phyloP scores from a whole-genome alignment of 2,113 vertebrate species.

The Anguilla japonica region DNA sequence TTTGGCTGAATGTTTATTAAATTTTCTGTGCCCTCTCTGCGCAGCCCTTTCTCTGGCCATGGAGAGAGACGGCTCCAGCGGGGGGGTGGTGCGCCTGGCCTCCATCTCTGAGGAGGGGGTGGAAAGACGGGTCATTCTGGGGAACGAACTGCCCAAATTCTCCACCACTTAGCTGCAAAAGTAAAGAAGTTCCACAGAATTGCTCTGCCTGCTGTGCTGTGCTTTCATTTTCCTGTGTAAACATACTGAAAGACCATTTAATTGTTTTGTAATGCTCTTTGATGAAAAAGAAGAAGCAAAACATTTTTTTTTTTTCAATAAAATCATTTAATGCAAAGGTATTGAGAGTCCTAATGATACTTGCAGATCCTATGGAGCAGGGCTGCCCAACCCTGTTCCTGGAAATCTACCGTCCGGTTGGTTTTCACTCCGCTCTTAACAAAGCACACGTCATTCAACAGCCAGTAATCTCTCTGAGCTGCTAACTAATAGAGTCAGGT shows the following conservation, averaged over 20 bases:
- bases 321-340: not conserved
- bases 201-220: not conserved
- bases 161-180: constrained; percentile 52
- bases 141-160: constrained; percentile 78
- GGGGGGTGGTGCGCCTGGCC: constrained; percentile 81
- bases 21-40: not conserved
- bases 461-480: too few species aligned
- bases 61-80: constrained; percentile 87
- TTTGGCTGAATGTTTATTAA: too few species aligned
- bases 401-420: too few species aligned
- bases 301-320: not conserved
- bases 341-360: not conserved
- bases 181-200: not conserved
- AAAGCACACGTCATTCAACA: too few species aligned
- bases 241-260: not conserved
- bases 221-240: not conserved
- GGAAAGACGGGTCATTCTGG: constrained; percentile 79
- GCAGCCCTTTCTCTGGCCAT: constrained; percentile 84
- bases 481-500: too few species aligned
- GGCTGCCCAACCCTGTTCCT: too few species aligned
- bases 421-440: too few species aligned
- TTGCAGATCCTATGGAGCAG: too few species aligned
- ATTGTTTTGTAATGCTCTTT: constrained; percentile 6
- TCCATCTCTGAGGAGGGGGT: constrained; percentile 80
- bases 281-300: not conserved